Conservation (phyloP, 2,888 invertebrate genomes). For the Nephrotoma flavescens region DNA sequence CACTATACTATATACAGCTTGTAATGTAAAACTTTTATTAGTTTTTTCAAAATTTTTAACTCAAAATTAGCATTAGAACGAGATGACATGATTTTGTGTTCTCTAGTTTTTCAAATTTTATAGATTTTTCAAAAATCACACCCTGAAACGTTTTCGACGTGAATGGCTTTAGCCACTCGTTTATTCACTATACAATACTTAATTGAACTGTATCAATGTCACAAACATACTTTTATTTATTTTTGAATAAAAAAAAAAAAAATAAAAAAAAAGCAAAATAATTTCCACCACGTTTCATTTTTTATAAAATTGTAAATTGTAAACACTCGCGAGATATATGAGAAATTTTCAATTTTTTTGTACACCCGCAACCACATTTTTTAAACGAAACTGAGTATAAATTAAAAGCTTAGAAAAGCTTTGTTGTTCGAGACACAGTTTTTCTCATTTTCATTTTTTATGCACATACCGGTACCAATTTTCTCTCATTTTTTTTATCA, state of each 20-base stretch:
- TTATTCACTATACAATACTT: neutral
- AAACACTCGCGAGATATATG: neutral
- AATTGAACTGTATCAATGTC: neutral
- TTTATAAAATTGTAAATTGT: neutral
- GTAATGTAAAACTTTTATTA: neutral
- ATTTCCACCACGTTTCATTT: neutral
- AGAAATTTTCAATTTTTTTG: neutral
- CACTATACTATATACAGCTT: neutral
- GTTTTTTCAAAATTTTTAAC: neutral
- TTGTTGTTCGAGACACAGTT: neutral
- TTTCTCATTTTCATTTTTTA: neutral
- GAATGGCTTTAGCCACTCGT: neutral
- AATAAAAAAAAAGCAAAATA: neutral
- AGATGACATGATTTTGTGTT: neutral
- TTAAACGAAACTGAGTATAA: neutral
- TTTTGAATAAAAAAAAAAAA: neutral
- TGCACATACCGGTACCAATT: neutral
- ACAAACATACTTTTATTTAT: neutral
- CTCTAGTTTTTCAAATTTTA: neutral
- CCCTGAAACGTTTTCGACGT: neutral
- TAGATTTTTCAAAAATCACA: neutral
- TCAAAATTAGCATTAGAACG: neutral
- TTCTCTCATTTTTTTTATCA: neutral
- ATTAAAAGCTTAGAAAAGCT: neutral
- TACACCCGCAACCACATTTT: neutral